Percentiles rank a stretch among this genome's conserved stretches.
phyloP scores from a whole-genome alignment of 2,797 vertebrate species.

The Coluber constrictor region DNA sequence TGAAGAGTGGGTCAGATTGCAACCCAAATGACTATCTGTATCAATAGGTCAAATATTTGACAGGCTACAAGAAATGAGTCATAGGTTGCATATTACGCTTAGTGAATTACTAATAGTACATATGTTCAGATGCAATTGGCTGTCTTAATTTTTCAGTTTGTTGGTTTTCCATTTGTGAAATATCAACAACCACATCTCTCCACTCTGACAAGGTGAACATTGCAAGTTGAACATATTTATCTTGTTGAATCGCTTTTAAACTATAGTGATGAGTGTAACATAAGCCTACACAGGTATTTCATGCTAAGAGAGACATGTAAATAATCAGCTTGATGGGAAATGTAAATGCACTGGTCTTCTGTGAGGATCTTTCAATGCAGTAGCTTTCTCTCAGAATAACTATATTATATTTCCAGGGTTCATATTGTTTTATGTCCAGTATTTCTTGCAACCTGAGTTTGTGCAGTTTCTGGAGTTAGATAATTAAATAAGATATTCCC shows the following conservation, averaged over 20 bases:
- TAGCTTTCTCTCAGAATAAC: slow-evolving; percentile 7
- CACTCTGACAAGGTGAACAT: neutral
- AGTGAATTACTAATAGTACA: neutral
- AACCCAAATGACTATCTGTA: neutral
- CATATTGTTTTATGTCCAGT: neutral
- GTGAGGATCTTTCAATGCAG: slow-evolving; percentile 7
- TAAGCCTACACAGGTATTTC: neutral
- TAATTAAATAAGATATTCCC: slow-evolving; percentile 17
- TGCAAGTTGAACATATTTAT: neutral
- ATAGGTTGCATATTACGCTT: neutral
- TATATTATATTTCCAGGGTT: neutral
- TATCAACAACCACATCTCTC: neutral
- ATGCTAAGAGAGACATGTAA: neutral
- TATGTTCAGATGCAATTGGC: neutral
- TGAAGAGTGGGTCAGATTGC: neutral
- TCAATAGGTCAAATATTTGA: neutral
- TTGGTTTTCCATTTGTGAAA: neutral
- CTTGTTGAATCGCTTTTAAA: neutral
- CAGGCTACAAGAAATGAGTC: neutral
- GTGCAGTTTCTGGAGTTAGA: slow-evolving; percentile 4
- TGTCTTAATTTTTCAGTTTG: neutral
- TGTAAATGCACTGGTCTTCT: neutral
- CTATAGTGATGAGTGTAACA: neutral
- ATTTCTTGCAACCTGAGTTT: neutral
- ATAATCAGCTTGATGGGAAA: neutral